These are phyloP conservation scores for Seira sanloemensis DNA, from an alignment of 2,888 invertebrate genomes.

Conservation along the genomic window DNA sequence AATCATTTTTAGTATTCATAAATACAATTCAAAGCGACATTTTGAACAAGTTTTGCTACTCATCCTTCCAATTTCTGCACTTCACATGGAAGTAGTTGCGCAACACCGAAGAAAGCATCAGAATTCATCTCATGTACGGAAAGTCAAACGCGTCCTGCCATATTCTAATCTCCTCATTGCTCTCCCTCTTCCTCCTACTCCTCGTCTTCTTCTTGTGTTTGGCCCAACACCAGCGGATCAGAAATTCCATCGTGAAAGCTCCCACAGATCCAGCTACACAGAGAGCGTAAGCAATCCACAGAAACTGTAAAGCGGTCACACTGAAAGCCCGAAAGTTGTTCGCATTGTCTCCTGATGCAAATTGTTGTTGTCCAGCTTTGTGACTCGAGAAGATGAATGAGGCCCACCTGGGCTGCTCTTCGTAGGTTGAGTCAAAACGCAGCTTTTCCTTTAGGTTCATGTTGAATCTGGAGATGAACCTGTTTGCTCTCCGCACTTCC, in stretches of 20 bases:
- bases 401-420: conserved; percentile 36
- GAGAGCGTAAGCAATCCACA: conserved; percentile 25
- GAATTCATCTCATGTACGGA: conserved; percentile 21
- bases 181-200: neutral
- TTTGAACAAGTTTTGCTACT: too few species aligned
- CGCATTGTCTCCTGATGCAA: neutral
- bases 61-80: too few species aligned
- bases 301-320: conserved; percentile 9
- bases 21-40: neutral
- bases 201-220: neutral
- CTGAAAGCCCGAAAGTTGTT: conserved; percentile 28
- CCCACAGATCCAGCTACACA: conserved; percentile 16
- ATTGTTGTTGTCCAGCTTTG: neutral
- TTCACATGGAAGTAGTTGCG: neutral
- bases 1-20: neutral
- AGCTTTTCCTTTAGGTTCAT: conserved; percentile 14
- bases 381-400: conserved; percentile 45
- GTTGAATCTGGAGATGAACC: conserved; percentile 36
- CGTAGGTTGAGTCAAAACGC: neutral
- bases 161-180: neutral
- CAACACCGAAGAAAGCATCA: too few species aligned
- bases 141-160: conserved; percentile 25
- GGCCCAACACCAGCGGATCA: neutral
- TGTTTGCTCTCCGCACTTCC: conserved; percentile 30
- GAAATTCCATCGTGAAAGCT: conserved; percentile 6